phyloP scores from a whole-genome alignment of 2,797 vertebrate species.

The Podarcis lilfordi region DNA sequence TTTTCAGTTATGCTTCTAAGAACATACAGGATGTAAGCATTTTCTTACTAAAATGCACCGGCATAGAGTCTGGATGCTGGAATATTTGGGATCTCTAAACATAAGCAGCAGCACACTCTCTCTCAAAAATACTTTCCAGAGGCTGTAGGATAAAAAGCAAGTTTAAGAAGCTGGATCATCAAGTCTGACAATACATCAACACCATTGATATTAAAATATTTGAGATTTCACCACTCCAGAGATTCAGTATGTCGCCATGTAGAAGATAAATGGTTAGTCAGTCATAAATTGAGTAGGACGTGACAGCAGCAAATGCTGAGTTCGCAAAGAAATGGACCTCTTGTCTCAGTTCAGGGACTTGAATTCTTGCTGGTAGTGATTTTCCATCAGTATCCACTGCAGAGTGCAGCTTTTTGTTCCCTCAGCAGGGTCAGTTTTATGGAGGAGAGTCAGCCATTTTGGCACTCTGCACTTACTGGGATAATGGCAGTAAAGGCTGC shows the following conservation, averaged over 20 bases:
- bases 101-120: not conserved
- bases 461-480: not conserved
- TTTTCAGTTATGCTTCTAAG: not conserved
- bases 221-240: not conserved
- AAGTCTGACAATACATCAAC: not conserved
- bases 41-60: too few species aligned
- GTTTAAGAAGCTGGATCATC: not conserved
- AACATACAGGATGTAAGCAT: not conserved
- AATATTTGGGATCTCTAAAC: not conserved
- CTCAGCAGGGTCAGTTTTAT: slow-evolving; percentile 3
- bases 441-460: slow-evolving; percentile 15
- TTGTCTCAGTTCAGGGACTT: not conserved
- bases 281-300: slow-evolving; percentile 19
- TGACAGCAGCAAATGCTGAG: slow-evolving; percentile 7
- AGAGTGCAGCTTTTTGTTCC: not conserved
- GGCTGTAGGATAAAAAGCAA: not conserved
- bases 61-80: not conserved
- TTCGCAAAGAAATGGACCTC: slow-evolving; percentile 1
- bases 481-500: not conserved
- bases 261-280: slow-evolving; percentile 13
- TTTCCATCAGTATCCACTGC: slow-evolving; percentile 2
- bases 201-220: not conserved
- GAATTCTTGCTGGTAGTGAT: slow-evolving; percentile 17
- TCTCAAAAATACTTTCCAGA: not conserved
- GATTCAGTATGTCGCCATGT: not conserved